Base-by-base conservation (phyloP, 2,888 invertebrate genomes). In the Buathra laborator region DNA sequence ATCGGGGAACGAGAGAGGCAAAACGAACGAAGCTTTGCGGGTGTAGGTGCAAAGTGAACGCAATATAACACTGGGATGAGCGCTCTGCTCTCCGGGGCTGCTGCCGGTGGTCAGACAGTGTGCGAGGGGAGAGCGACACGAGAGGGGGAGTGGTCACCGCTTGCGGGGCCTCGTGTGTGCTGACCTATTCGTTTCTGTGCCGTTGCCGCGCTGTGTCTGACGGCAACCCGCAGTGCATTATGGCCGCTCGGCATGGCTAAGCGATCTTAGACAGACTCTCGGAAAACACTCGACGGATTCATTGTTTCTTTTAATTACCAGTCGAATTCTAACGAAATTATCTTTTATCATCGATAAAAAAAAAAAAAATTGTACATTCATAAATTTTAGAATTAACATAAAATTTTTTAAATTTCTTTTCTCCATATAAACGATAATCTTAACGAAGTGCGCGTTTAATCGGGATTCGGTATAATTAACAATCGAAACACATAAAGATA, bases 151-250 rank as follows among this genome's bases (percentile, higher is more conserved):
- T 93, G 93, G 93, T 93, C 92, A 93, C 90, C 88, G 88, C 87
- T 88, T 83, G 83, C 83, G 90, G 90, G 59, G 92, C 90, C 91
- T 91, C 91, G 85, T 86, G 89, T 91, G 92, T 90, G 92, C 91
- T 93, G 93, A 92, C 93, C 93, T 93, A 93, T 93, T 93, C 93
- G 91, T 92, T 92, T 90, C 91, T 90, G 92, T 90, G 90, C 89
- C 89, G 91, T 87, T 87, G 90, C 87, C 85, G 85, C 75, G 66
- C 83, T 29, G 59, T 59, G 59, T 59, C 59, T 75, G 85, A 81
- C 71, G 82, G 75, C 79, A 85, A 37, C 78, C 88, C 59, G 88
- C 92, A 92, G 93, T 93, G 90, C 92, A 93, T 93, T 93, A 93
- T 93, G 92, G 92, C 92, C 91, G 91, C 92, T 93, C 90, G 89